These are phyloP conservation scores for Callorhinus ursinus DNA, from an alignment of 2,113 vertebrate species.

Conservation along the genomic window DNA sequence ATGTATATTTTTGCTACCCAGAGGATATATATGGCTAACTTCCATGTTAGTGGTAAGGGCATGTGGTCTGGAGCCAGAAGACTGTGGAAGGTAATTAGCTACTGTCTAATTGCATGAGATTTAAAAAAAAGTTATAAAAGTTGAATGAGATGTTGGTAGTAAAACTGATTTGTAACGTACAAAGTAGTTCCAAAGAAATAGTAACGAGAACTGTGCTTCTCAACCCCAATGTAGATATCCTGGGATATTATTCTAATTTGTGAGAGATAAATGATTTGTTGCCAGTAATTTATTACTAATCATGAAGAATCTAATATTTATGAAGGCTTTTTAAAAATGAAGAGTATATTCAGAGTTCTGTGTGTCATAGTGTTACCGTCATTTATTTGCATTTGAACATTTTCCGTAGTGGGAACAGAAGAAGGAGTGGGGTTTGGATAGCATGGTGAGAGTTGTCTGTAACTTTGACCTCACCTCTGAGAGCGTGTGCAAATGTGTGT, in stretches of 20 bases:
- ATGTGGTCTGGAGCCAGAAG: neutral
- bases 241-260: neutral
- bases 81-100: neutral
- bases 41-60: neutral
- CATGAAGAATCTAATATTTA: neutral
- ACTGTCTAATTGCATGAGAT: neutral
- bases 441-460: neutral
- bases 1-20: neutral
- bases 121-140: neutral
- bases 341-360: neutral
- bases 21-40: neutral
- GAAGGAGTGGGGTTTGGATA: neutral
- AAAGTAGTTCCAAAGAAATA: neutral
- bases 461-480: neutral
- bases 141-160: neutral
- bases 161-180: neutral
- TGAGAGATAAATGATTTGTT: neutral
- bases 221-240: neutral
- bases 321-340: neutral
- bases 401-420: neutral
- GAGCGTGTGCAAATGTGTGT: neutral
- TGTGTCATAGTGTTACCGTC: neutral
- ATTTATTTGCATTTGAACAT: neutral
- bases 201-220: neutral
- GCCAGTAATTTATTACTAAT: neutral